phyloP scores from a whole-genome alignment of 2,113 vertebrate genomes.

The Cyanocitta stelleri region DNA sequence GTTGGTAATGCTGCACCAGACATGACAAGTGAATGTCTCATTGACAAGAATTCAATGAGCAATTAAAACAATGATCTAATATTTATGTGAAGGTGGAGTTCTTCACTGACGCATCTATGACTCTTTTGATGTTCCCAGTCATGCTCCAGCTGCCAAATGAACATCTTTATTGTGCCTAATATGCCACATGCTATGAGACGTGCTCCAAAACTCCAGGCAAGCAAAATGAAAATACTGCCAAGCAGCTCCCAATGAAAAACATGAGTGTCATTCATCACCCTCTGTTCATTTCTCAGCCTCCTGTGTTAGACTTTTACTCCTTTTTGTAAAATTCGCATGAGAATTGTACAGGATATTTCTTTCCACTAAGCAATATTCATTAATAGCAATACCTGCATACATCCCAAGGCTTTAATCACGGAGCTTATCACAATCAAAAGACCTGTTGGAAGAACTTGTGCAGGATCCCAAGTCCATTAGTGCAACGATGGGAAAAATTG shows the following conservation, averaged over 20 bases:
- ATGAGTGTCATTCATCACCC: not conserved
- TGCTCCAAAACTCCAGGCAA: slow-evolving; percentile 41
- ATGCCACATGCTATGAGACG: slow-evolving; percentile 60
- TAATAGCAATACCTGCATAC: not conserved
- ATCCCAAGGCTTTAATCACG: not conserved
- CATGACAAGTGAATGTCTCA: not conserved
- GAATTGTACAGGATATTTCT: not conserved
- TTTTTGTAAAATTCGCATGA: not conserved
- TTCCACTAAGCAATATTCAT: not conserved
- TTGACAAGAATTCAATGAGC: slow-evolving; percentile 31
- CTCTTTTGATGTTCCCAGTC: slow-evolving; percentile 57
- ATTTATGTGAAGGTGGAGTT: slow-evolving; percentile 39
- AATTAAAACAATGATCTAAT: slow-evolving; percentile 52
- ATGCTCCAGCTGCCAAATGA: slow-evolving; percentile 67
- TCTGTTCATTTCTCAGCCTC: slow-evolving; percentile 41
- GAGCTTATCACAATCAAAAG: not conserved
- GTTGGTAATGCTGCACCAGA: not conserved
- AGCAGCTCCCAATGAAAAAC: slow-evolving; percentile 34
- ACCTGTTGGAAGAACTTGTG: not conserved
- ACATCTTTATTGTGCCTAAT: slow-evolving; percentile 67
- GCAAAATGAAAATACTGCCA: slow-evolving; percentile 38
- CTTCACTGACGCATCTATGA: slow-evolving; percentile 18
- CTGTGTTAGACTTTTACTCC: not conserved
- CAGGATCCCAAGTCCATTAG: not conserved
- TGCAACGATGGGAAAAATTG: not conserved